These are phyloP conservation scores for Dipodomys ordii DNA, from an alignment of 2,113 vertebrate genomes.

Conservation along the genomic window DNA sequence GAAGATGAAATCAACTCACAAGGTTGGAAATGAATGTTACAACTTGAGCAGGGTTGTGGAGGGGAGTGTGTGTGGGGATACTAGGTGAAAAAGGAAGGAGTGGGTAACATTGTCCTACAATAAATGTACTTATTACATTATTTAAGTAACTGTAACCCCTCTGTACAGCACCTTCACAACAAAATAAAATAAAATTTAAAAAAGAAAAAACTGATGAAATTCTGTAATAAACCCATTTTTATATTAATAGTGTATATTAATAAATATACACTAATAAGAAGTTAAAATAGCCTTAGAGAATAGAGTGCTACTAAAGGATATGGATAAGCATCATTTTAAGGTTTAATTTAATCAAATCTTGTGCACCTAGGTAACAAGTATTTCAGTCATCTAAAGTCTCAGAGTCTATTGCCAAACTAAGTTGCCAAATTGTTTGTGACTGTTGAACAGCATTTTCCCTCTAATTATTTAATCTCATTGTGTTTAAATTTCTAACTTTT, in stretches of 20 bases:
- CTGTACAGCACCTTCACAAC: no score
- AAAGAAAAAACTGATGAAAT: neutral
- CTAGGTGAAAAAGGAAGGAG: no score
- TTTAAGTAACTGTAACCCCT: no score
- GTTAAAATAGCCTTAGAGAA: no score
- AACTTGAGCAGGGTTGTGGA: no score
- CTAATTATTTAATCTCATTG: neutral
- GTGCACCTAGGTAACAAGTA: neutral
- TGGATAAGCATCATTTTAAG: neutral
- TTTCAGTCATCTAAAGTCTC: neutral
- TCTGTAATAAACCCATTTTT: neutral
- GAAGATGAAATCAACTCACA: no score
- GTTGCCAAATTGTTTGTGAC: neutral
- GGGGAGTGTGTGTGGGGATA: no score
- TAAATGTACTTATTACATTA: no score
- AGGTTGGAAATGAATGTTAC: no score
- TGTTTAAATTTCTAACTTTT: neutral
- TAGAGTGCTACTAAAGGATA: neutral
- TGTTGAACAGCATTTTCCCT: neutral
- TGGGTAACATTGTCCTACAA: no score
- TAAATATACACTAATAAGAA: no score
- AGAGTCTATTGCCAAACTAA: conserved; percentile 25
- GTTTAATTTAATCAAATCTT: neutral
- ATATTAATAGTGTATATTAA: neutral
- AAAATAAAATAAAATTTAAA: no score